Conservation (phyloP, 2,113 vertebrate species). For the Rissa tridactyla region DNA sequence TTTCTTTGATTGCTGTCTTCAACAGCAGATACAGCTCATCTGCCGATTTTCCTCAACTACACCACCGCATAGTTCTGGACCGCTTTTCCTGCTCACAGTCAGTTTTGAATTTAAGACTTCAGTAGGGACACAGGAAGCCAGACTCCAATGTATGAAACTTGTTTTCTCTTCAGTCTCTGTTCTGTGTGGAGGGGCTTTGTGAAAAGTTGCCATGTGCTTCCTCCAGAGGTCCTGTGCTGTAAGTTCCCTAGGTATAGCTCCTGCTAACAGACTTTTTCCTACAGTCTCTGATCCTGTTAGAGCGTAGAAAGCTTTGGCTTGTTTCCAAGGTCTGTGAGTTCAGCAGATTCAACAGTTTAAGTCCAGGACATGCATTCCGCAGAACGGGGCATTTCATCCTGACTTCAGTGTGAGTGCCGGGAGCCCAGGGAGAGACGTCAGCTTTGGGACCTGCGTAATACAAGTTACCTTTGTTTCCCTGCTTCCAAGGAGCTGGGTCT, state of each 20-base stretch:
- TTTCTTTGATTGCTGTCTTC: slow-evolving; percentile 1
- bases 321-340: slow-evolving; percentile 14
- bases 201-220: neutral
- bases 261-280: slow-evolving; percentile 19
- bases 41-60: neutral
- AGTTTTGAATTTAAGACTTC: neutral
- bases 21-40: neutral
- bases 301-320: slow-evolving; percentile 1
- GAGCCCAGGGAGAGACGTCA: neutral
- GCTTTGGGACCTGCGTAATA: neutral
- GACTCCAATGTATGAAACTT: neutral
- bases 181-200: neutral
- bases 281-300: neutral
- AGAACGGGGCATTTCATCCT: slow-evolving; percentile 6
- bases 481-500: neutral
- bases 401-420: neutral
- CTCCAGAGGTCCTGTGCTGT: neutral
- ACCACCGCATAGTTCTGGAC: neutral
- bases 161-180: neutral
- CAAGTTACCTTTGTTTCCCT: neutral
- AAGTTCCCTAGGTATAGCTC: neutral
- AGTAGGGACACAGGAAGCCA: neutral
- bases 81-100: neutral
- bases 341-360: neutral
- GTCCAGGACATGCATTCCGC: neutral